Evolutionary conservation across 2,888 invertebrate species (phyloP).

Genomic region (Acronicta psi): DNA sequence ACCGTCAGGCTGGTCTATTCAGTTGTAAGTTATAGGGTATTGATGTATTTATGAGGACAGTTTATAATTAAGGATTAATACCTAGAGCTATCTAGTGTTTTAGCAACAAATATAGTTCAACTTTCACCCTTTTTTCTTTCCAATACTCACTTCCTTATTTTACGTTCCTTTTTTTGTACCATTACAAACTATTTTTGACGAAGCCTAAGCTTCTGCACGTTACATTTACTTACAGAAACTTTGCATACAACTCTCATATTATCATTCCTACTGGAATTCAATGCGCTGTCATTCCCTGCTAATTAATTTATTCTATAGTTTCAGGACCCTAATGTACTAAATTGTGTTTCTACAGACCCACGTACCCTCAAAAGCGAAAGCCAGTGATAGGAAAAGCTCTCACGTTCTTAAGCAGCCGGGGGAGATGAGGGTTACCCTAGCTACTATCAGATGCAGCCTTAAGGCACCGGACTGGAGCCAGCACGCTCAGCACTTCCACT

Average conservation of each 20-base stretch:
- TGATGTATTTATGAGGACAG: no score
- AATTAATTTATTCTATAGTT: background rate
- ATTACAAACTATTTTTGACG: no score
- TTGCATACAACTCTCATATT: no score
- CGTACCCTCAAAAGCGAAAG: slow-evolving; percentile 57
- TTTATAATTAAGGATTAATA: no score
- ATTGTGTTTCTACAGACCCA: slow-evolving; percentile 13
- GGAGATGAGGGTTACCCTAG: slow-evolving; percentile 78
- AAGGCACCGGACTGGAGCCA: slow-evolving; percentile 87
- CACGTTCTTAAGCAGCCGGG: slow-evolving; percentile 54
- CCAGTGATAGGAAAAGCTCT: slow-evolving; percentile 71
- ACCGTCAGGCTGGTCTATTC: slow-evolving; percentile 86
- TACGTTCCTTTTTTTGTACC: no score
- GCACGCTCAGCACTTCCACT: slow-evolving; percentile 86
- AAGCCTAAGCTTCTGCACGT: no score
- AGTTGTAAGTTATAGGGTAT: slow-evolving; percentile 73
- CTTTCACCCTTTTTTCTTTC: no score
- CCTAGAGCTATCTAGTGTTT: no score
- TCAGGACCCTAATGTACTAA: background rate
- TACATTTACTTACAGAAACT: background rate
- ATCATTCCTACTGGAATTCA: no score
- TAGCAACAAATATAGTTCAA: no score
- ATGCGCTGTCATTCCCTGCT: background rate
- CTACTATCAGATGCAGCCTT: slow-evolving; percentile 83
- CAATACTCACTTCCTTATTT: no score